These are phyloP conservation scores for Diglossa cyanea DNA, from an alignment of 2,797 vertebrate genomes.

Conservation along the genomic window DNA sequence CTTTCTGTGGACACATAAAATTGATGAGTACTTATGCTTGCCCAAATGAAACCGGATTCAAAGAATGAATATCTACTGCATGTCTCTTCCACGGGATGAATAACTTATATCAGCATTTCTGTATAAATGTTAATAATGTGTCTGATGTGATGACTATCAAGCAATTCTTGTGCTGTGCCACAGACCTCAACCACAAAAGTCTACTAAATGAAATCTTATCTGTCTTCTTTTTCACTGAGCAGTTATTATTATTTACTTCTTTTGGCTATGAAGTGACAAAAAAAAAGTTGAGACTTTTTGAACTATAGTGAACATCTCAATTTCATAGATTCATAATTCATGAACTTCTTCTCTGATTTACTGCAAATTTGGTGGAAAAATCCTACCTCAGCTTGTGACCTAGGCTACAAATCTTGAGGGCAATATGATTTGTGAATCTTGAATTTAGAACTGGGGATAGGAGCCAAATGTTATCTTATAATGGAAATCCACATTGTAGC, in stretches of 20 bases:
- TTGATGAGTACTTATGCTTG: background rate
- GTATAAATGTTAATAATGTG: constrained; percentile 29
- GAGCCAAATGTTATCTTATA: background rate
- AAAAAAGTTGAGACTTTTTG: background rate
- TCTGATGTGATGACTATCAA: background rate
- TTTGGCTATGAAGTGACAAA: background rate
- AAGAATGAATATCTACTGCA: background rate
- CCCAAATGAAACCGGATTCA: background rate
- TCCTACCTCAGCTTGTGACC: background rate
- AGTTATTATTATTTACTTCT: constrained; percentile 36
- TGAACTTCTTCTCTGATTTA: constrained; percentile 14
- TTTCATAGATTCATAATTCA: constrained; percentile 26
- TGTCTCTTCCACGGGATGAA: background rate
- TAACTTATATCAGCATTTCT: background rate
- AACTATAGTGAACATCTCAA: constrained; percentile 25
- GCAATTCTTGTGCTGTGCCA: background rate
- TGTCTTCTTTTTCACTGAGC: background rate
- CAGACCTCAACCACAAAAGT: background rate
- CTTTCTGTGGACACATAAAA: background rate
- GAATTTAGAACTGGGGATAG: background rate
- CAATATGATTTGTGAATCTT: constrained; percentile 18
- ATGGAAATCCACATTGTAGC: background rate
- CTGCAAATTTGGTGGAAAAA: constrained; percentile 18
- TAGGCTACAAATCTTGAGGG: constrained; percentile 13
- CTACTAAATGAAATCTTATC: background rate